A percentile compares a stretch with the other conserved stretches of the same genome.
Evolutionary conservation across 2,797 vertebrate species (phyloP).

Genomic region (Pipistrellus pygmaeus): DNA sequence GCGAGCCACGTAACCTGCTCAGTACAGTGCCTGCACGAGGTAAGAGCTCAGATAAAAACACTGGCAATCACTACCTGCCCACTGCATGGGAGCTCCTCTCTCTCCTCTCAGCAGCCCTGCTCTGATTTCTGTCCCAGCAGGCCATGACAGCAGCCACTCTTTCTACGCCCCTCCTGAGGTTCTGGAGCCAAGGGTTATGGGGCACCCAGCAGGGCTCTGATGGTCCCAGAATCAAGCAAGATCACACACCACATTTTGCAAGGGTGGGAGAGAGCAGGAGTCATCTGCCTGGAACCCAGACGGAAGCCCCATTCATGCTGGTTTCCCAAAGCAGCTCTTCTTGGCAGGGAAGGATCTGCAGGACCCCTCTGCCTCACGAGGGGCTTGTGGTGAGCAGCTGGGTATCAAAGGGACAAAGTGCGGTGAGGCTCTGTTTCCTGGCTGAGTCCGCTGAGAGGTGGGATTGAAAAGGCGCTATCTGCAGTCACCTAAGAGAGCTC

Average conservation of each 20-base stretch:
- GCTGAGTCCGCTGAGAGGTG: background rate
- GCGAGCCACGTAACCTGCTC: fast-evolving
- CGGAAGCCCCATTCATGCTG: fast-evolving
- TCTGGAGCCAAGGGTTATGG: background rate
- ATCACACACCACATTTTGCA: background rate
- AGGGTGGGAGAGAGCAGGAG: background rate
- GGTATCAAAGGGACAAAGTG: background rate
- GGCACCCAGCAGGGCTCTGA: no score
- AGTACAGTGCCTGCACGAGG: no score
- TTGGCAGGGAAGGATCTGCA: background rate
- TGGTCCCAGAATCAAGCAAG: background rate
- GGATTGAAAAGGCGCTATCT: background rate
- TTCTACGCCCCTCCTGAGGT: no score
- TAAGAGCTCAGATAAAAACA: background rate
- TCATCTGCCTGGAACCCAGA: background rate
- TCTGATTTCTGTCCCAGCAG: background rate
- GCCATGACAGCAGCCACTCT: background rate
- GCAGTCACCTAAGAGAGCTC: background rate
- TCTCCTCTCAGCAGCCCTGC: background rate
- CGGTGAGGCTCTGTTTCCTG: background rate
- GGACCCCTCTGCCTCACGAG: background rate
- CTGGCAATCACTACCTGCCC: fast-evolving
- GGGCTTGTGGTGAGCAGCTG: background rate
- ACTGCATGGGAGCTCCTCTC: background rate
- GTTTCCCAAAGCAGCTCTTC: background rate